Evolutionary conservation across 2,797 vertebrate species (phyloP).

Genomic region (Sus cebifrons): DNA sequence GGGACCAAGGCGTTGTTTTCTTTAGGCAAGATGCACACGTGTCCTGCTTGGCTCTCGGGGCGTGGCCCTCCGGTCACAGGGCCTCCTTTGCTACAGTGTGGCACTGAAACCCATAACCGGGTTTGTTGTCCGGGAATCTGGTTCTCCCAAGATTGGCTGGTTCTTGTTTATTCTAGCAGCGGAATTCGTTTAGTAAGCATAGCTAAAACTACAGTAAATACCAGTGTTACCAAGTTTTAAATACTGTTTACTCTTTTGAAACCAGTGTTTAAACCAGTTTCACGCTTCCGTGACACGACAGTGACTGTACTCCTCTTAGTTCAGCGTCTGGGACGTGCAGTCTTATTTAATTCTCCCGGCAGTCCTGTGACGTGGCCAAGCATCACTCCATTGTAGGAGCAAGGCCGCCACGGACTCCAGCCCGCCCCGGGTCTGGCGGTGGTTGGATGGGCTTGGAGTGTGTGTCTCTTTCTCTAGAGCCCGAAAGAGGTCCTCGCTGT

Average conservation of each 20-base stretch:
- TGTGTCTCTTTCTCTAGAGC: background rate
- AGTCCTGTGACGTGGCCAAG: too few species aligned
- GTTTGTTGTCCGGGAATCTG: too few species aligned
- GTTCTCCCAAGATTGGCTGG: background rate
- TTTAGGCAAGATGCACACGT: background rate
- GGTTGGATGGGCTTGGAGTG: background rate
- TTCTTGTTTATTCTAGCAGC: background rate
- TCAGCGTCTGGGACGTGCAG: background rate
- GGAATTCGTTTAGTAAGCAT: rapidly evolving
- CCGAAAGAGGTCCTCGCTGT: rapidly evolving
- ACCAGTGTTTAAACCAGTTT: background rate
- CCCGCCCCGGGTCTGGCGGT: background rate
- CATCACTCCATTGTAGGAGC: background rate
- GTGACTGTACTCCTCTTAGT: too few species aligned
- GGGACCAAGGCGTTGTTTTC: background rate
- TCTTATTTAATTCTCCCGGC: too few species aligned
- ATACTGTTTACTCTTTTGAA: background rate
- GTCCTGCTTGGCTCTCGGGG: too few species aligned
- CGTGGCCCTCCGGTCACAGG: rapidly evolving
- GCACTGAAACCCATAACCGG: rapidly evolving
- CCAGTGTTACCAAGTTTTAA: too few species aligned
- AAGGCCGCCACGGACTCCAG: too few species aligned
- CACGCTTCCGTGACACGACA: background rate
- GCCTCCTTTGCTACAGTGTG: rapidly evolving
- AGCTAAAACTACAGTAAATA: background rate